A percentile compares a stretch with the other conserved stretches of the same genome.
phyloP scores from a whole-genome alignment of 2,888 invertebrate species.

The Schizotus pectinicornis region DNA sequence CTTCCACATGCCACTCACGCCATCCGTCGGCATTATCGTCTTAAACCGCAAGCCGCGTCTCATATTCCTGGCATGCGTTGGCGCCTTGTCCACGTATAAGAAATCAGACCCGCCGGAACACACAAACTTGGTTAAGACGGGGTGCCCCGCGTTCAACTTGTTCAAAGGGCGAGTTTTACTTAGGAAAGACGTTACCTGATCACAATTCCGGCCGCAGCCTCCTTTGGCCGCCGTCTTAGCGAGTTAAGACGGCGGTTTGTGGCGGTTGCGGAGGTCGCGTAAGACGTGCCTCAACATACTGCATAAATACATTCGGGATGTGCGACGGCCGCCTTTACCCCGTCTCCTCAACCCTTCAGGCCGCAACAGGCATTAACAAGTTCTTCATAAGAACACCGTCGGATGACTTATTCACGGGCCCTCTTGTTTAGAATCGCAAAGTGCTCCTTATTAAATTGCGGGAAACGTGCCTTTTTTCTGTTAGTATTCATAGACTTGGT shows the following conservation, averaged over 20 bases:
- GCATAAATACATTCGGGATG: slow-evolving; percentile 49
- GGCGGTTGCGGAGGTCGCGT: slow-evolving; percentile 35
- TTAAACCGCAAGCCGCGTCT: slow-evolving; percentile 22
- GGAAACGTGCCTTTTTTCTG: slow-evolving; percentile 37
- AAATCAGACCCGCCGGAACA: slow-evolving; percentile 44
- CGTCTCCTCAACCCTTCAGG: slow-evolving; percentile 34
- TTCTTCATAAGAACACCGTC: slow-evolving; percentile 36
- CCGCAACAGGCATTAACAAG: slow-evolving; percentile 43
- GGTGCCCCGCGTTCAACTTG: slow-evolving; percentile 41
- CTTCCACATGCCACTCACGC: slow-evolving; percentile 20
- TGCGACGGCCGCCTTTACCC: slow-evolving; percentile 23
- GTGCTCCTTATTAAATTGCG: slow-evolving; percentile 38
- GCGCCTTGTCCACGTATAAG: slow-evolving; percentile 38
- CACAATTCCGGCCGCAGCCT: slow-evolving; percentile 29
- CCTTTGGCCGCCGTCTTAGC: slow-evolving; percentile 41
- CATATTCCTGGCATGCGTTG: slow-evolving; percentile 28
- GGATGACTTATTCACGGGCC: slow-evolving; percentile 31
- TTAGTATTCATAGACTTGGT: slow-evolving; percentile 43
- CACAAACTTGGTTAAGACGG: slow-evolving; percentile 41
- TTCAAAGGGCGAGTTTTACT: slow-evolving; percentile 50
- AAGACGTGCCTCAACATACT: slow-evolving; percentile 42
- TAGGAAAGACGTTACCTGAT: slow-evolving; percentile 52
- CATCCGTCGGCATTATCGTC: slow-evolving; percentile 19
- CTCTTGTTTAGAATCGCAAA: slow-evolving; percentile 36
- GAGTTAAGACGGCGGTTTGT: slow-evolving; percentile 45